Base-by-base conservation (phyloP, 1,140 invertebrate genomes). In the Atta colombica region DNA sequence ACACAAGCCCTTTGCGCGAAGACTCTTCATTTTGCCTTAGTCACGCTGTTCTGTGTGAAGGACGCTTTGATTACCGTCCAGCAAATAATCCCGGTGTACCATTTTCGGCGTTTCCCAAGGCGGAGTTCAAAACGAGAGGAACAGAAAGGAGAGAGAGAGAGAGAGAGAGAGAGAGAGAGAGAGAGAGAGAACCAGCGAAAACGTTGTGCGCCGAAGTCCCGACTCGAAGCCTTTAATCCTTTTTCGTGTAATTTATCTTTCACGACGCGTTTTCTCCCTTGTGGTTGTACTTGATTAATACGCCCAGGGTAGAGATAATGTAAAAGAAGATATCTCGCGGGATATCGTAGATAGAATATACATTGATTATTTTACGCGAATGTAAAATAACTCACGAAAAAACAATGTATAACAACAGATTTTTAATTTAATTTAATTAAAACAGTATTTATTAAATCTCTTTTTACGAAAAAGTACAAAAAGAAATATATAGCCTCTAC, bases 1-100 rank as follows among this genome's bases (percentile, higher is more conserved):
- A 65, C 7, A n/a, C 53, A 31, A 18, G 28, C 69, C 66, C 77
- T 88, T 66, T 85, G 51, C 88, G 60, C 35, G 65, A 69, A 86
- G 65, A 39, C 61, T 89, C 77, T n/a, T 61, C 81, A 82, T 87
- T 74, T 81, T 49, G 31, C 45, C 55, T 55, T 53, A 85, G 61
- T 28, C 10, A 45, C 16, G 3, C 14, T 14, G 16, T 65, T 31
- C 88, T 90, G 39, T 90, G 61, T 63, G 66, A 39, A 39, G 31
- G 39, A 75, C 89, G 69, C 81, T 88, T 90, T 90, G 86, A 88
- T 90, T 87, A 81, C 77, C 60, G 65, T 60, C 28, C 53, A 35
- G 66, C 72, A 77, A 84, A 84, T 87, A 78, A 90, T 82, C 55
- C 35, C 16, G 25, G 12, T 18, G 25, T 51, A 55, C 55, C 39